phyloP scores from a whole-genome alignment of 2,113 vertebrate genomes.

The Fregetta grallaria region DNA sequence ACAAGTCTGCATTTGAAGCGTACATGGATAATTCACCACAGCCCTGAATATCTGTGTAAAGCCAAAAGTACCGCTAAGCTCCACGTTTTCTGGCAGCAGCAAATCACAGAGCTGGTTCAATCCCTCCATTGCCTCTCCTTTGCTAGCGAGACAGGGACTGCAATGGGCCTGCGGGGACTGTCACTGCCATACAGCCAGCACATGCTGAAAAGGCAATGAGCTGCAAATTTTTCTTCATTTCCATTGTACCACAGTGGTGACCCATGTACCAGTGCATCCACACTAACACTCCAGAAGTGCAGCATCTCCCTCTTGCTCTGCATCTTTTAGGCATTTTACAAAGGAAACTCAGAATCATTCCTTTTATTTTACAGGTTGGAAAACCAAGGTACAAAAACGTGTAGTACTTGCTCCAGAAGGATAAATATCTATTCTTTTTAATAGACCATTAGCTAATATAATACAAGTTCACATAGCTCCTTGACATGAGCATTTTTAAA shows the following conservation, averaged over 20 bases:
- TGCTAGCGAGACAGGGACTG: neutral
- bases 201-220: neutral
- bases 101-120: neutral
- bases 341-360: neutral
- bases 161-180: neutral
- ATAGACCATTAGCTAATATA: neutral
- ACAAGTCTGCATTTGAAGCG: neutral
- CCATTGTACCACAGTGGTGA: neutral
- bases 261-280: accelerated
- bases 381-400: neutral
- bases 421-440: neutral
- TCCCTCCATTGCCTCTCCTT: neutral
- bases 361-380: neutral
- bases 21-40: neutral
- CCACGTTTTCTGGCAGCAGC: neutral
- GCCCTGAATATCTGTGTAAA: neutral
- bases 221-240: neutral
- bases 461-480: neutral
- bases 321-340: neutral
- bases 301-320: neutral
- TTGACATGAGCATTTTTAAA: neutral
- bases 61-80: neutral
- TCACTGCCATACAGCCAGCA: neutral
- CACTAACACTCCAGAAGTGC: neutral
- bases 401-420: neutral